phyloP scores from a whole-genome alignment of 2,888 invertebrate genomes.

The Hirtodrosophila confusa region DNA sequence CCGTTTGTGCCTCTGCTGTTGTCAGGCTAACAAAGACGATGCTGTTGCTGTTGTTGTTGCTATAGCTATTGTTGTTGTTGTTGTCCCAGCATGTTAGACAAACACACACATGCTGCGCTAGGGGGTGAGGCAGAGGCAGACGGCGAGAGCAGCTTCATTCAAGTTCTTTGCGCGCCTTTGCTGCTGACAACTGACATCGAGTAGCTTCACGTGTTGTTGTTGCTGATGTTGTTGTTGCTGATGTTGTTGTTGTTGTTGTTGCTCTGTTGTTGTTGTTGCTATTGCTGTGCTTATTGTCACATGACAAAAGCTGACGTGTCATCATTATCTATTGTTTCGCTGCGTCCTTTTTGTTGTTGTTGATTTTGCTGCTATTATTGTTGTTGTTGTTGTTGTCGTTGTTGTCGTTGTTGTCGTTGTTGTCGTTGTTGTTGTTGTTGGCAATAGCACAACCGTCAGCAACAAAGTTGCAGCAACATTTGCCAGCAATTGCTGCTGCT shows the following conservation, averaged over 20 bases:
- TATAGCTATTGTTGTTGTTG: conserved; percentile 11
- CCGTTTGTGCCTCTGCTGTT: conserved; percentile 25
- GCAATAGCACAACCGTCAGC: conserved; percentile 48
- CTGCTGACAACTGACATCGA: conserved; percentile 70
- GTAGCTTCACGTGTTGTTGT: conserved; percentile 56
- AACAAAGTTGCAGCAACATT: conserved; percentile 67
- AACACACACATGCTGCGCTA: neutral
- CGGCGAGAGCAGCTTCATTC: conserved; percentile 39
- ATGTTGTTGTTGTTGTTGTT: conserved; percentile 40
- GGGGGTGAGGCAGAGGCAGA: neutral
- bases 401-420: conserved; percentile 2
- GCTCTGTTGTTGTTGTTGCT: conserved; percentile 31
- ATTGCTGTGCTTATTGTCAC: conserved; percentile 60
- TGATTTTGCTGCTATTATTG: neutral
- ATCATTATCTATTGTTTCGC: conserved; percentile 73
- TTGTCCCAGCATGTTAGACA: conserved; percentile 36
- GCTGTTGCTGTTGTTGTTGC: conserved; percentile 1
- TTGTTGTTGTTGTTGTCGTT: conserved; percentile 7
- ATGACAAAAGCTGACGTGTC: conserved; percentile 77
- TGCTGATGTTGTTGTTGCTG: conserved; percentile 30
- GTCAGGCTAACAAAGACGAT: conserved; percentile 43
- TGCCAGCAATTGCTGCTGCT: conserved; percentile 11
- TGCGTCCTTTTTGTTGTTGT: conserved; percentile 27
- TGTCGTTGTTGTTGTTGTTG: conserved; percentile 20
- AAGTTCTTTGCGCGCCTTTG: conserved; percentile 63